phyloP scores from a whole-genome alignment of 1,140 invertebrate genomes.

The Papilio polytes region DNA sequence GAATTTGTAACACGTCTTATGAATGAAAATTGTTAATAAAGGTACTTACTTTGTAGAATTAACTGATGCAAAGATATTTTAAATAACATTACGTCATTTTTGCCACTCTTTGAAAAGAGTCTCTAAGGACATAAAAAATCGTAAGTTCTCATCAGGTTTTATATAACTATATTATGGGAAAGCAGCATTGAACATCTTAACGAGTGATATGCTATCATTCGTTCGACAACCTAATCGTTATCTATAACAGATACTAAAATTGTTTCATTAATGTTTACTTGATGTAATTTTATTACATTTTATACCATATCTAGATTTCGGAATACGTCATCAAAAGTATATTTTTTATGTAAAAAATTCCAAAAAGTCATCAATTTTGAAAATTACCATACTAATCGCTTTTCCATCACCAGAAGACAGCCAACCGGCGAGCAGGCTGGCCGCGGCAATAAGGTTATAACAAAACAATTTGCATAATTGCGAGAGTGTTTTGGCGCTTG shows the following conservation, averaged over 20 bases:
- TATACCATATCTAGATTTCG: background rate
- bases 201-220: background rate
- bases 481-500: background rate
- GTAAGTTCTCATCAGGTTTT: background rate
- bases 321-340: background rate
- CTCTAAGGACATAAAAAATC: background rate
- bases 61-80: background rate
- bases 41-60: background rate
- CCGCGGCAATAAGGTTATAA: background rate
- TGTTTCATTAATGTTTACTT: too few relatives aligned
- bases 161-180: background rate
- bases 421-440: background rate
- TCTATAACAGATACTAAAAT: background rate
- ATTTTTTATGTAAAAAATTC: background rate
- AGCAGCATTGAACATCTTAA: background rate
- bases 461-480: conserved; percentile 2
- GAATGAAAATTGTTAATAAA: background rate
- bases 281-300: background rate
- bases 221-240: background rate
- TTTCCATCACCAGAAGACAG: background rate
- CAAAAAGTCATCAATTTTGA: background rate
- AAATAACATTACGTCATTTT: background rate
- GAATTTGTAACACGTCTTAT: background rate
- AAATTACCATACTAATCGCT: background rate
- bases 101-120: background rate